Evolutionary conservation across 2,797 vertebrate species (phyloP).

Genomic region (Numenius phaeopus): DNA sequence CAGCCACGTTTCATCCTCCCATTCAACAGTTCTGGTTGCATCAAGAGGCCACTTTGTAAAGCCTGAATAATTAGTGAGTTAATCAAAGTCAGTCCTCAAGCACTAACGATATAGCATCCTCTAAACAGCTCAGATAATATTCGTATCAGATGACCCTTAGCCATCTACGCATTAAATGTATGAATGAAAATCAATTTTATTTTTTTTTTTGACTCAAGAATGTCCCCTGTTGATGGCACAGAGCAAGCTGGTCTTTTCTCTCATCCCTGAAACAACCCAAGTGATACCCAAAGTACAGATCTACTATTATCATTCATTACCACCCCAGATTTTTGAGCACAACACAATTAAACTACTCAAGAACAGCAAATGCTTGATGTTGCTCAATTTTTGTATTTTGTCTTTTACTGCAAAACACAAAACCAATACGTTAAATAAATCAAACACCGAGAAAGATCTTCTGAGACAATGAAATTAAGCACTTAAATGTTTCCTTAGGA

Average conservation of each 20-base stretch:
- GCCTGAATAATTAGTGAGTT: neutral
- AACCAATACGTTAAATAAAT: neutral
- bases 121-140: neutral
- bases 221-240: too few relatives aligned
- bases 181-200: neutral
- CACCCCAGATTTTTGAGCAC: neutral
- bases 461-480: neutral
- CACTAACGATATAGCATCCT: neutral
- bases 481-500: neutral
- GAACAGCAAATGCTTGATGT: neutral
- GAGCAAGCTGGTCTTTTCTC: neutral
- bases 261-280: neutral
- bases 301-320: neutral
- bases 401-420: neutral
- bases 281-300: neutral
- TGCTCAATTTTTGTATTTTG: neutral
- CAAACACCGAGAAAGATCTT: neutral
- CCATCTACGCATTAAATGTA: neutral
- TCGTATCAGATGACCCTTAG: neutral
- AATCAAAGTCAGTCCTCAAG: neutral
- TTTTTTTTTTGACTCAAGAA: neutral
- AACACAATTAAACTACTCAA: neutral
- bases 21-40: neutral
- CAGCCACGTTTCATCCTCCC: neutral
- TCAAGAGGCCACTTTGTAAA: neutral